Percentiles rank a stretch among this genome's conserved stretches.
phyloP scores from a whole-genome alignment of 2,797 vertebrate species.

The Eulemur mongoz region DNA sequence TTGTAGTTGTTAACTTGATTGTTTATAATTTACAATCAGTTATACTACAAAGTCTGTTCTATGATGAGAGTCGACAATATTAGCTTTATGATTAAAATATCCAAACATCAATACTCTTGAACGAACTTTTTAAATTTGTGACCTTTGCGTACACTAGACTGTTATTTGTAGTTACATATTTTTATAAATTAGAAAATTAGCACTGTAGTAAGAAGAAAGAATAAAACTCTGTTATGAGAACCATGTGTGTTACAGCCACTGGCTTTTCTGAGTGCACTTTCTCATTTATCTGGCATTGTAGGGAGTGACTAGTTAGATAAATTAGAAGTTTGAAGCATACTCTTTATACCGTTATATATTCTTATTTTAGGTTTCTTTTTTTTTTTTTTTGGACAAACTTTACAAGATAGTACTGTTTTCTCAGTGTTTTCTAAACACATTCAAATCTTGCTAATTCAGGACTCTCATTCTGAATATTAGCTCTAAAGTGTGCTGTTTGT shows the following conservation, averaged over 20 bases:
- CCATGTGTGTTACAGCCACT: neutral
- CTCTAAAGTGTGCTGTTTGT: neutral
- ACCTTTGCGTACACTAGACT: neutral
- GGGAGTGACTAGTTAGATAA: neutral
- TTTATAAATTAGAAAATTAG: slow-evolving; percentile 33
- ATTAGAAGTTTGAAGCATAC: neutral
- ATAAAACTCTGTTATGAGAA: neutral
- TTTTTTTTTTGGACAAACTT: neutral
- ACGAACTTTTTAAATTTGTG: slow-evolving; percentile 32
- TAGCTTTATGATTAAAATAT: slow-evolving; percentile 35
- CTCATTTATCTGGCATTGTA: slow-evolving; percentile 4
- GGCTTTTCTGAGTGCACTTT: slow-evolving; percentile 18
- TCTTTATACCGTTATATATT: neutral
- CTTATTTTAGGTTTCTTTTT: neutral
- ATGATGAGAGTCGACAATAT: neutral
- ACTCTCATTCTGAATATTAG: neutral
- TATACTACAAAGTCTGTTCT: neutral
- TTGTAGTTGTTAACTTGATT: neutral
- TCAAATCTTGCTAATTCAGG: neutral
- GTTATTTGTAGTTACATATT: slow-evolving; percentile 17
- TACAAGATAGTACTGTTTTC: neutral
- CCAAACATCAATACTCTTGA: neutral
- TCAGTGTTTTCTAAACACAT: neutral
- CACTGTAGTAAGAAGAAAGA: neutral
- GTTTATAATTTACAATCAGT: neutral